Percentiles rank a stretch among this genome's conserved stretches.
These are phyloP conservation scores for Seriola aureovittata DNA, from an alignment of 2,113 vertebrate genomes.

Conservation along the genomic window DNA sequence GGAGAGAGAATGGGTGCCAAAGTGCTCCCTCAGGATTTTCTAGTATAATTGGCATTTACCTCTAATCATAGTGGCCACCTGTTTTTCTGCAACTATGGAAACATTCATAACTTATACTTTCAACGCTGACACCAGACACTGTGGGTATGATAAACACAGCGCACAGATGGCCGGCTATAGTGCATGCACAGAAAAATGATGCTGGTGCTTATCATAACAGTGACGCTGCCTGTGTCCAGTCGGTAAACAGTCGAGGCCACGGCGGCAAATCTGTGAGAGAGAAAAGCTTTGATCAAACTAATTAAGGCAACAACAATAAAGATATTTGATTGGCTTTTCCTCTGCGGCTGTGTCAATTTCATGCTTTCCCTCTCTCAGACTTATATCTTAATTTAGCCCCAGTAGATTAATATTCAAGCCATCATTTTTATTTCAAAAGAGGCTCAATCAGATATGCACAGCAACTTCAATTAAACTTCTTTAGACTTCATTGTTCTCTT, in stretches of 20 bases:
- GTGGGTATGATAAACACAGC: conserved; percentile 56
- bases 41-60: conserved; percentile 75
- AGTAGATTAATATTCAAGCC: conserved; percentile 68
- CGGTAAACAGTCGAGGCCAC: conserved; percentile 34
- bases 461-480: conserved; percentile 76
- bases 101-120: conserved; percentile 73
- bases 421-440: conserved; percentile 70
- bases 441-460: conserved; percentile 71
- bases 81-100: conserved; percentile 65
- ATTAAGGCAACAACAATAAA: conserved; percentile 46
- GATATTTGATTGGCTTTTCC: conserved; percentile 26
- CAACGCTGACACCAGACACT: conserved; percentile 54
- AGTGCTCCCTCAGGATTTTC: conserved; percentile 67
- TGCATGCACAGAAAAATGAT: conserved; percentile 39
- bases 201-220: conserved; percentile 32
- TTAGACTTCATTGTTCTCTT: conserved; percentile 65
- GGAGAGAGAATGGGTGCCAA: conserved; percentile 50
- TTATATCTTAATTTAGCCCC: conserved; percentile 67
- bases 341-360: conserved; percentile 60
- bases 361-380: conserved; percentile 58
- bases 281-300: conserved; percentile 50
- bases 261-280: conserved; percentile 18
- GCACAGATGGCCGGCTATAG: conserved; percentile 73
- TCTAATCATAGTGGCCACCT: conserved; percentile 80
- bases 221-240: conserved; percentile 38